Conservation (phyloP, 2,888 invertebrate species). For the Gymnocheta viridis region DNA sequence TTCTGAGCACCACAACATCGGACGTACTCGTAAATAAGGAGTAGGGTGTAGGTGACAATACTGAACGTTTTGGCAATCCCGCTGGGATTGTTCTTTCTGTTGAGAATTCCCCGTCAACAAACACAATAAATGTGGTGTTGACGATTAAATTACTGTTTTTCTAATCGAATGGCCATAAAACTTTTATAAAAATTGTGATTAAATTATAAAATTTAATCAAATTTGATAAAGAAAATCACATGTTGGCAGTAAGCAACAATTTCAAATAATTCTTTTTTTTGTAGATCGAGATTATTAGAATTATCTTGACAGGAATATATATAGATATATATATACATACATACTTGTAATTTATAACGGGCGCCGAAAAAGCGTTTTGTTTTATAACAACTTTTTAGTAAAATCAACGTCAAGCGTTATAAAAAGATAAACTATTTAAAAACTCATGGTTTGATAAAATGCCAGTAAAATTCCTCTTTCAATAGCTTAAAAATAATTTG, state of each 20-base stretch:
- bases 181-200: slow-evolving; percentile 1
- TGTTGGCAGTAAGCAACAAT: background rate
- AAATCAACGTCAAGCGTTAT: too few species aligned
- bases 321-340: background rate
- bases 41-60: too few species aligned
- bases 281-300: background rate
- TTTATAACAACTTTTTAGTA: background rate
- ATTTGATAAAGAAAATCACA: background rate
- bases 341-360: background rate
- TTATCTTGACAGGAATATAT: slow-evolving; percentile 9
- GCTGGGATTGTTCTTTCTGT: too few species aligned
- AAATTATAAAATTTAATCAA: background rate
- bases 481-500: background rate
- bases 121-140: too few species aligned
- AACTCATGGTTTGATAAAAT: background rate
- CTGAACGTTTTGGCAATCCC: too few species aligned
- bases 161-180: background rate
- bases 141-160: background rate
- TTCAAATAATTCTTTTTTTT: background rate
- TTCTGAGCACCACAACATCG: too few species aligned
- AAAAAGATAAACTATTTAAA: background rate
- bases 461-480: background rate
- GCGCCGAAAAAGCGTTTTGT: background rate
- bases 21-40: too few species aligned
- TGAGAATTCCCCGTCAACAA: too few species aligned